A percentile compares a stretch with the other conserved stretches of the same genome.
phyloP scores from a whole-genome alignment of 1,140 invertebrate species.

The Cyrtorhinus lividipennis region DNA sequence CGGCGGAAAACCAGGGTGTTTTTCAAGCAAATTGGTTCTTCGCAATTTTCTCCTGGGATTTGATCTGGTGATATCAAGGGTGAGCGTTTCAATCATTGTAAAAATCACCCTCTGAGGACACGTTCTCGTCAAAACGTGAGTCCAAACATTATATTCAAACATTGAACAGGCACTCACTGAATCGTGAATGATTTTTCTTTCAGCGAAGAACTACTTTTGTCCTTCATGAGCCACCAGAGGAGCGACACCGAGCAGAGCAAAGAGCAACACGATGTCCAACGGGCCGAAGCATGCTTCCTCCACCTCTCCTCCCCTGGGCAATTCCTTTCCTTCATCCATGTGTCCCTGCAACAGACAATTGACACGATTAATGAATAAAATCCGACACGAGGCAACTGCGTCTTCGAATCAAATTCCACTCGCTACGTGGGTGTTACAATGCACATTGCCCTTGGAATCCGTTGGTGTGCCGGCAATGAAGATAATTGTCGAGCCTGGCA shows the following conservation, averaged over 20 bases:
- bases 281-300: conserved; percentile 43
- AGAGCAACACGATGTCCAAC: conserved; percentile 60
- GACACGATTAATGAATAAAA: too few relatives aligned
- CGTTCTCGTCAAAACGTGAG: background rate
- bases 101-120: conserved; percentile 26
- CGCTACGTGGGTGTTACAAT: too few relatives aligned
- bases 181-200: conserved; percentile 58
- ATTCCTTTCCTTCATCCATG: background rate
- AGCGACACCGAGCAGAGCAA: conserved; percentile 46
- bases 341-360: background rate
- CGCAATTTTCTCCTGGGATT: too few relatives aligned
- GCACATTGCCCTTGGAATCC: too few relatives aligned
- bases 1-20: too few relatives aligned
- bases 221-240: conserved; percentile 60
- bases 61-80: too few relatives aligned
- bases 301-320: background rate
- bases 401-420: too few relatives aligned
- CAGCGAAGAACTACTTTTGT: conserved; percentile 40
- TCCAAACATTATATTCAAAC: conserved; percentile 16
- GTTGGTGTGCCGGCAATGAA: too few relatives aligned
- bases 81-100: conserved; percentile 12
- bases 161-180: conserved; percentile 50
- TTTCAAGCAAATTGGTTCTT: too few relatives aligned
- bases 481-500: too few relatives aligned
- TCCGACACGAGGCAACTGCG: too few relatives aligned